Conservation (phyloP, 2,797 vertebrate species). For the Iguana delicatissima region DNA sequence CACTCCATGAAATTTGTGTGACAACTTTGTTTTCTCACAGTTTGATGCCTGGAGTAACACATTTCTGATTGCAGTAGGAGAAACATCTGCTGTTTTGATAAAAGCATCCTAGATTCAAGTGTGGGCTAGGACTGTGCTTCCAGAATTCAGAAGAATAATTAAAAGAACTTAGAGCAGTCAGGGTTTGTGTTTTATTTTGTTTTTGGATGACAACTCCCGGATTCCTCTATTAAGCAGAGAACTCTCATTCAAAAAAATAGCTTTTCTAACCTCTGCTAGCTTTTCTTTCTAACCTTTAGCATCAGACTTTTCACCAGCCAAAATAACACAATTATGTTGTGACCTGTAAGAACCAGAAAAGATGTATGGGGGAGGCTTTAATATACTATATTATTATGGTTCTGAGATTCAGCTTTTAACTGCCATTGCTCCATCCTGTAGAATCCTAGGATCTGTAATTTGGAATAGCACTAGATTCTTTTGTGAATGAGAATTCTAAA, state of each 20-base stretch:
- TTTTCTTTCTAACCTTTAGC: neutral
- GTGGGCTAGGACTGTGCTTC: neutral
- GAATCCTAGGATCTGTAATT: too few species aligned
- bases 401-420: too few species aligned
- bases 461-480: too few species aligned
- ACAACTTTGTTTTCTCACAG: slow-evolving; percentile 13
- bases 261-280: neutral
- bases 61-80: slow-evolving; percentile 4
- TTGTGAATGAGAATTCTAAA: too few species aligned
- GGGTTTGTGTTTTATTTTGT: too few species aligned
- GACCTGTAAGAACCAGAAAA: neutral
- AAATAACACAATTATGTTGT: neutral
- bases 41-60: slow-evolving; percentile 20
- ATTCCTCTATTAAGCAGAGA: too few species aligned
- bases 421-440: too few species aligned
- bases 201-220: too few species aligned
- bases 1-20: neutral
- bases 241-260: too few species aligned
- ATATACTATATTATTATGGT: neutral
- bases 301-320: neutral
- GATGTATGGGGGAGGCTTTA: too few species aligned
- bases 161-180: too few species aligned
- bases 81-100: slow-evolving; percentile 17
- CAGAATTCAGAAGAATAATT: neutral
- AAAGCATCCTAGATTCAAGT: neutral